Conservation (phyloP, 2,888 invertebrate species). For the Dasypolia templi region DNA sequence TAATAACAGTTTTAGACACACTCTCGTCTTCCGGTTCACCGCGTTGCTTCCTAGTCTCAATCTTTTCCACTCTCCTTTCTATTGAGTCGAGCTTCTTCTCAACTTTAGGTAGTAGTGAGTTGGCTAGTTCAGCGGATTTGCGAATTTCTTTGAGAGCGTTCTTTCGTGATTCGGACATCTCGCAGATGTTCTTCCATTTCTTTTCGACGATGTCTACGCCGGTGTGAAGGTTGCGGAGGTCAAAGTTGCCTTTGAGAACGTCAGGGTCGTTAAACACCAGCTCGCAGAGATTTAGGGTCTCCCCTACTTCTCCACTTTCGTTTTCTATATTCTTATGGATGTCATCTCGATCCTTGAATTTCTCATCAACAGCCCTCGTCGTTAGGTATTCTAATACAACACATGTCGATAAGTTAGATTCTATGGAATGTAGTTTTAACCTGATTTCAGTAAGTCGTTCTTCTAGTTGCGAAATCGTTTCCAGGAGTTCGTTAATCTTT, state of each 20-base stretch:
- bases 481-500: constrained; percentile 93
- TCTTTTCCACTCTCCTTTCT: constrained; percentile 90
- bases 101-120: constrained; percentile 91
- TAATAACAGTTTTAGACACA: constrained; percentile 90
- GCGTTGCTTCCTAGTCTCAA: constrained; percentile 84
- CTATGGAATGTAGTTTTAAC: constrained; percentile 93
- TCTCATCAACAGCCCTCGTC: constrained; percentile 92
- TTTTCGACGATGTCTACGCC: constrained; percentile 94
- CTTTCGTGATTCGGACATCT: constrained; percentile 92
- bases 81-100: constrained; percentile 91
- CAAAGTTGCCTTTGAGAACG: constrained; percentile 93
- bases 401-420: constrained; percentile 92
- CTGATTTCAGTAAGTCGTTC: constrained; percentile 93
- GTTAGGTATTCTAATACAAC: constrained; percentile 92
- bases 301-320: constrained; percentile 94
- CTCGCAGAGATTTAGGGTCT: constrained; percentile 95
- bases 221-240: constrained; percentile 92
- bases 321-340: constrained; percentile 94
- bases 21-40: constrained; percentile 88
- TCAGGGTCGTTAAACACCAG: constrained; percentile 94
- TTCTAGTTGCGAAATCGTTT: constrained; percentile 93
- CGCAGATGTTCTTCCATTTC: constrained; percentile 95
- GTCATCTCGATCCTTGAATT: constrained; percentile 93
- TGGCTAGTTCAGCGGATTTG: constrained; percentile 92
- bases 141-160: constrained; percentile 83